Evolutionary conservation across 2,888 invertebrate species (phyloP).

Genomic region (Cosmia pyralina): DNA sequence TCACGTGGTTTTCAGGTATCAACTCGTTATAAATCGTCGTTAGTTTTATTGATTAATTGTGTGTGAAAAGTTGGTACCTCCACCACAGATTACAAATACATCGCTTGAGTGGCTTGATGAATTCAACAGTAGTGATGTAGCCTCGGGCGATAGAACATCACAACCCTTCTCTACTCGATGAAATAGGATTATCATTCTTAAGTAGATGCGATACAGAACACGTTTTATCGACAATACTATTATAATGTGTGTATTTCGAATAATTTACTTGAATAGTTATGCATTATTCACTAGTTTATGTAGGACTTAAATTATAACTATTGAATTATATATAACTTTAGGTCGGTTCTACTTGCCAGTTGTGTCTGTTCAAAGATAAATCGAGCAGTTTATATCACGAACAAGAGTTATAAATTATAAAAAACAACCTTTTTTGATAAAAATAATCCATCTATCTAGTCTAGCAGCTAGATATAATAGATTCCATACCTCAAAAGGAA

Average conservation of each 20-base stretch:
- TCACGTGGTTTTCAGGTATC: not conserved
- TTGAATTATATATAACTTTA: conserved; percentile 17
- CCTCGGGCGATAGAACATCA: conserved; percentile 67
- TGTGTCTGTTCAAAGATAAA: not conserved
- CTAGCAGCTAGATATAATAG: not conserved
- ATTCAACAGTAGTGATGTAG: conserved; percentile 73
- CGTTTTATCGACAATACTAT: conserved; percentile 51
- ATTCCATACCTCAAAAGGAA: no score
- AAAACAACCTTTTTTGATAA: not conserved
- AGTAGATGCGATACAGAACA: conserved; percentile 57
- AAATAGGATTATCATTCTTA: conserved; percentile 75
- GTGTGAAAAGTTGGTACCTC: conserved; percentile 41
- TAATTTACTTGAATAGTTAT: conserved; percentile 46
- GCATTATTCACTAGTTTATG: conserved; percentile 40
- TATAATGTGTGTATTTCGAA: conserved; percentile 38
- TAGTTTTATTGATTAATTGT: not conserved
- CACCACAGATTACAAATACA: conserved; percentile 64
- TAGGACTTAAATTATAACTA: conserved; percentile 13
- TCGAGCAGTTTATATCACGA: not conserved
- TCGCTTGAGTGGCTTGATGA: conserved; percentile 73
- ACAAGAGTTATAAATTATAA: not conserved
- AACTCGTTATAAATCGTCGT: not conserved
- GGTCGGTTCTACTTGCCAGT: not conserved
- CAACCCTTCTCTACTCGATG: conserved; percentile 72
- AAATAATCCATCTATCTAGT: not conserved